phyloP scores from a whole-genome alignment of 2,888 invertebrate species.

The Leptinotarsa haldemani region DNA sequence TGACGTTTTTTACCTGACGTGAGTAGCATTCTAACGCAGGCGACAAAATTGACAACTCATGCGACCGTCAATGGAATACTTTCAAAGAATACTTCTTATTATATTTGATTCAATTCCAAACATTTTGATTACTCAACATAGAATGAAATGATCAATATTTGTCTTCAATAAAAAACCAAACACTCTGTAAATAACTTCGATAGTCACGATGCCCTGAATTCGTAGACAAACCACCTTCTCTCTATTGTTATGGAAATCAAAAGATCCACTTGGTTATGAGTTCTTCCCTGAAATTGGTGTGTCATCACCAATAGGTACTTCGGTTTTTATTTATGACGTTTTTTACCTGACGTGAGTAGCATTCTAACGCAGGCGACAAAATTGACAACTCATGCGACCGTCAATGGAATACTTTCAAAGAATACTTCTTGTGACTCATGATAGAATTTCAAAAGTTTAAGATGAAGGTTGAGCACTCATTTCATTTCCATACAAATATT shows the following conservation, averaged over 20 bases:
- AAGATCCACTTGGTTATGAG: constrained; percentile 14
- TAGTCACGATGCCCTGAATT: neutral
- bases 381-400: neutral
- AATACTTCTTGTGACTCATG: neutral
- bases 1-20: constrained; percentile 12
- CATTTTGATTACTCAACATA: neutral
- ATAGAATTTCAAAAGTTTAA: neutral
- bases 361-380: neutral
- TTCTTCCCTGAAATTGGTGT: constrained; percentile 17
- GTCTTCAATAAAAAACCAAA: neutral
- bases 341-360: constrained; percentile 10
- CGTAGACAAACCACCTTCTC: constrained; percentile 17
- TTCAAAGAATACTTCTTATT: neutral
- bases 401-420: neutral
- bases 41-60: neutral
- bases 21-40: neutral
- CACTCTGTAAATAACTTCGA: neutral
- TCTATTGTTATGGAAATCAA: constrained; percentile 28
- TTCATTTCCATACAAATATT: too few relatives aligned
- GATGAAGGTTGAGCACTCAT: neutral
- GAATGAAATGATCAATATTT: neutral
- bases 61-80: neutral
- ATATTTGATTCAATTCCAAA: too few relatives aligned
- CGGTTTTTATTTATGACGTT: constrained; percentile 14
- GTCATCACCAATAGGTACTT: constrained; percentile 21